Evolutionary conservation across 2,797 vertebrate species (phyloP), one percentile per base, ranked within the genome.

Genomic region (Esox lucius): DNA sequence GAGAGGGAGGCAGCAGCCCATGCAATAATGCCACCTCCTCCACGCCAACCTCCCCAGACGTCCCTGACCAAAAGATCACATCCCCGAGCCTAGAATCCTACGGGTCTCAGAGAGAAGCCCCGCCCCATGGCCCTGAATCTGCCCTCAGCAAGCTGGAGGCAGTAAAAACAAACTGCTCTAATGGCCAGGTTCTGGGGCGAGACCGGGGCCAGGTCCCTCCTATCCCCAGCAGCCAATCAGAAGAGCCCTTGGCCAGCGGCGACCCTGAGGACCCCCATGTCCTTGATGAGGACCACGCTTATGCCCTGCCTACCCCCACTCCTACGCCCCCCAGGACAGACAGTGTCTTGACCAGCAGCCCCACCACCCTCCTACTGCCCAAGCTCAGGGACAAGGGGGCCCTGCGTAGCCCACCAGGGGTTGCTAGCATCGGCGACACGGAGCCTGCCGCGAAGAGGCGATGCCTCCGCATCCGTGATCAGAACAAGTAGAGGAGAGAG

Each of bases 381-480:
- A 94, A 89, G 88, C 91, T 91, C 82, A 92, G 85, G 80, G 88
- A 96, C 94, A 94, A 95, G 88, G 87, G 87, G 22, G 95, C 90
- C 84, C 90, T 97, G 76, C 89, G 92, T 17, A 95, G 92, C 17
- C 91, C 94, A 89, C 91, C 92, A 78, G 92, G 93, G 82, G 81
- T 94, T 86, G 90, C 94, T 86, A 90, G 92, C 83, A 90, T 93
- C 83, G 95, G 95, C 87, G 96, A 98, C 91, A 94, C 96, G 90
- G 96, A 98, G 91, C 97, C 97, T 80, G 95, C 96, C 75, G 90
- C 97, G 89, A 99, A 99, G 95, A 96, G 97, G 90, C 95, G 96
- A 92, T 99, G 98, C 88, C 94, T 99, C 86, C 95, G 97, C 91
- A 96, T 97, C 93, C 95, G 97, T 92, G 98, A 99, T 95, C 97